A percentile compares a stretch with the other conserved stretches of the same genome.
Conservation (phyloP, 2,888 invertebrate species). For the Pterobdella sp. region DNA sequence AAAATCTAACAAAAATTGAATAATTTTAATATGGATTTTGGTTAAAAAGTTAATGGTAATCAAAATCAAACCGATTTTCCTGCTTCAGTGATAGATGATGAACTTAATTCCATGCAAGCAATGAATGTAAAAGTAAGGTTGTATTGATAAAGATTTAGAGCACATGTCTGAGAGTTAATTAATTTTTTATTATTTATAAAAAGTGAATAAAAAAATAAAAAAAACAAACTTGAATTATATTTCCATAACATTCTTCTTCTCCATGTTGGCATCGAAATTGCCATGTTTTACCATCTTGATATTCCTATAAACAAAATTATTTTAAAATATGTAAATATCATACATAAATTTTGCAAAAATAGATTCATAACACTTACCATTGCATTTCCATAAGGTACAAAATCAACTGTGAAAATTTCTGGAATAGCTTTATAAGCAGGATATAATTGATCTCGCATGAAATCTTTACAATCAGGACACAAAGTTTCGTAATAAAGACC, state of each 20-base stretch:
- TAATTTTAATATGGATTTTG: neutral
- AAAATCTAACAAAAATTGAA: neutral
- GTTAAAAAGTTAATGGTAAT: neutral
- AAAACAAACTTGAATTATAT: slow-evolving; percentile 45
- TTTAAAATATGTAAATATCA: neutral
- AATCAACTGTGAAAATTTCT: slow-evolving; percentile 44
- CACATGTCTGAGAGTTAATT: slow-evolving; percentile 45
- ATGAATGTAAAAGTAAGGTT: slow-evolving; percentile 45
- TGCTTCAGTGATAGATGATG: neutral
- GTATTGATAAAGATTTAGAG: slow-evolving; percentile 41
- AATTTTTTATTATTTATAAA: slow-evolving; percentile 6
- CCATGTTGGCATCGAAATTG: slow-evolving; percentile 50
- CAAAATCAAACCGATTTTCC: neutral
- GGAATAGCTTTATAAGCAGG: slow-evolving; percentile 40
- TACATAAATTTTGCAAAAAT: neutral
- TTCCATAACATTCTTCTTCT: slow-evolving; percentile 47
- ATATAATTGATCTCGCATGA: slow-evolving; percentile 42
- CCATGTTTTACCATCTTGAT: slow-evolving; percentile 40
- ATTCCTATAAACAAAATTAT: slow-evolving; percentile 39
- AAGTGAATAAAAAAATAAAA: neutral
- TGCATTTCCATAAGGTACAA: slow-evolving; percentile 50
- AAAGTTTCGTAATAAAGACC: slow-evolving; percentile 48
- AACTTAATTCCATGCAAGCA: slow-evolving; percentile 44
- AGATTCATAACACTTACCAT: slow-evolving; percentile 38
- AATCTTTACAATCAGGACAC: slow-evolving; percentile 47